Evolutionary conservation across 2,113 vertebrate genomes (phyloP), one percentile per base, ranked within the genome.

Genomic region (Oncorhynchus mykiss): DNA sequence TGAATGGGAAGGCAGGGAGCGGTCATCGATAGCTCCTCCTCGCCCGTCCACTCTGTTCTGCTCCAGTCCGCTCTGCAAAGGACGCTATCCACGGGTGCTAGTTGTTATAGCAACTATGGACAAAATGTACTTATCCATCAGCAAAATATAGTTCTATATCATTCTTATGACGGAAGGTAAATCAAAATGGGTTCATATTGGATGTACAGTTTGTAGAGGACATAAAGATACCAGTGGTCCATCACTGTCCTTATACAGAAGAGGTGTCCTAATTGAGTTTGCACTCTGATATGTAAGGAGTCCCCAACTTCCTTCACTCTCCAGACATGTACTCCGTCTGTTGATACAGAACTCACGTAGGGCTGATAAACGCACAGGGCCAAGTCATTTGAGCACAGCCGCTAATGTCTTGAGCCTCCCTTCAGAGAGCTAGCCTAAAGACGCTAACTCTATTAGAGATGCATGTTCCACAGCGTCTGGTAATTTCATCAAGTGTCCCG

Each of bases 321-420:
- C 66, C 49, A 69, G 54, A 69, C 73, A 67, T 18, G 65, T 48
- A 72, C 27, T 80, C 75, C 54, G 80, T 73, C 78, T 91, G 89
- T 93, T 91, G 87, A 92, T 88, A 85, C 81, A 84, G 79, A 64
- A 83, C 87, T 93, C 83, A 87, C 90, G 92, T 89, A 89, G 71
- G 71, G 78, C 78, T 80, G 86, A 89, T 90, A 86, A 87, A 91
- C 87, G 85, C 83, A 83, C 39, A 25, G 71, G 57, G 51, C 80
- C 74, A 51, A 73, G 79, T 91, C 82, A 84, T 83, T 86, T 86
- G 45, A 25, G 34, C 81, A 81, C 84, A 84, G 81, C 77, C 70
- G 82, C 77, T 82, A 79, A 87, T 86, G 84, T 84, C 78, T 68
- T 84, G 77, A 77, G 83, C 76, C 25, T 57, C 45, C 66, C 76